Conservation (phyloP, 2,113 vertebrate genomes). For the Gila orcuttii region DNA sequence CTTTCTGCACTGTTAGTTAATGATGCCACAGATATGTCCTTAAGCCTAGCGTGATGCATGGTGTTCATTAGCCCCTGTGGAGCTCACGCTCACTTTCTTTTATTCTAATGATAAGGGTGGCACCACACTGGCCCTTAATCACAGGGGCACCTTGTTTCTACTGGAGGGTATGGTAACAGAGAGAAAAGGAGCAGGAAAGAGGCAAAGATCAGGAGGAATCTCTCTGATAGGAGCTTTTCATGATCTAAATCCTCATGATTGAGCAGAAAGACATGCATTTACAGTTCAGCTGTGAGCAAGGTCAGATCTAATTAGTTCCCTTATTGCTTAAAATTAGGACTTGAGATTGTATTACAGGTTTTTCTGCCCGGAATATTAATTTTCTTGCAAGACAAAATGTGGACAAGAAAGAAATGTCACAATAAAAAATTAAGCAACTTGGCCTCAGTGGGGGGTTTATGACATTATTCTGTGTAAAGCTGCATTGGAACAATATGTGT, state of each 20-base stretch:
- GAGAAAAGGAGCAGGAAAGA: background rate
- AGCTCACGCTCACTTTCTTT: constrained; percentile 49
- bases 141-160: constrained; percentile 80
- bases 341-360: background rate
- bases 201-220: background rate
- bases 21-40: constrained; percentile 81
- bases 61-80: constrained; percentile 93
- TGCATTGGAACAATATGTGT: background rate
- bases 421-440: background rate
- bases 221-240: constrained; percentile 13
- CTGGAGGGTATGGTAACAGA: constrained; percentile 79
- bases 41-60: constrained; percentile 91
- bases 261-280: background rate
- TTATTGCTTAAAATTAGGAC: constrained; percentile 23
- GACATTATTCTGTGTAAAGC: background rate
- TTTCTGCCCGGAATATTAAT: background rate
- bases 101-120: constrained; percentile 97
- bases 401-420: background rate
- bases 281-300: constrained; percentile 18
- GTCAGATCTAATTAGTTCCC: background rate
- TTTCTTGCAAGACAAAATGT: background rate
- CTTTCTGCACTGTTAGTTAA: constrained; percentile 81
- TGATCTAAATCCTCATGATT: constrained; percentile 21
- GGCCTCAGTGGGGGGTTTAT: background rate
- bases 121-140: constrained; percentile 98